Conservation (phyloP, 1,140 invertebrate genomes). For the Euschistus heros region DNA sequence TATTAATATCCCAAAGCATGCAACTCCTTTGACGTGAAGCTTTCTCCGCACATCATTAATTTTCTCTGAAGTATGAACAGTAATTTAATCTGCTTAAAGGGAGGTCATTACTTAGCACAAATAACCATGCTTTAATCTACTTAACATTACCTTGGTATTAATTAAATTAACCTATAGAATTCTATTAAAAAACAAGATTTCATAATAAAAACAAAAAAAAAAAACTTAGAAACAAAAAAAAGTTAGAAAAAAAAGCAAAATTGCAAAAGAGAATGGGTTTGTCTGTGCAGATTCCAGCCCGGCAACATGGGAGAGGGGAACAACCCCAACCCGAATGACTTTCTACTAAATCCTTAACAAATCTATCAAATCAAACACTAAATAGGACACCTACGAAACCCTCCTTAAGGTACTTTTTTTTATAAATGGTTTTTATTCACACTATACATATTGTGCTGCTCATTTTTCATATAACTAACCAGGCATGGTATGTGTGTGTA, state of each 20-base stretch:
- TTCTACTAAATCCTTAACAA: conserved; percentile 19
- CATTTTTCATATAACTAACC: conserved; percentile 3
- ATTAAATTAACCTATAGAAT: neutral
- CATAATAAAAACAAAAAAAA: conserved; percentile 13
- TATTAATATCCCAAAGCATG: too few relatives aligned
- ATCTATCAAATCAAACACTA: neutral
- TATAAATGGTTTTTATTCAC: neutral
- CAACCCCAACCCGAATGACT: conserved; percentile 24
- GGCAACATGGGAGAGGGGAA: conserved; percentile 22
- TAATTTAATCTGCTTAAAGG: neutral
- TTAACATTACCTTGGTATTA: neutral
- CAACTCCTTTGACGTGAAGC: too few relatives aligned
- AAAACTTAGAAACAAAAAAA: conserved; percentile 15
- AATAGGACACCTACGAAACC: conserved; percentile 11
- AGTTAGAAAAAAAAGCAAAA: neutral
- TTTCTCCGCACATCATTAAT: too few relatives aligned
- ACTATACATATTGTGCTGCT: conserved; percentile 14
- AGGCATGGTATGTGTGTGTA: neutral
- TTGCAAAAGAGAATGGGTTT: conserved; percentile 15
- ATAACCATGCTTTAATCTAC: neutral
- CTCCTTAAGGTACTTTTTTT: conserved; percentile 6
- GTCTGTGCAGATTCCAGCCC: conserved; percentile 25
- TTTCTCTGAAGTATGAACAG: neutral
- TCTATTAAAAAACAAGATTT: conserved; percentile 11
- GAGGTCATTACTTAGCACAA: neutral